Evolutionary conservation across 2,797 vertebrate genomes (phyloP).

Genomic region (Sternotherus odoratus): DNA sequence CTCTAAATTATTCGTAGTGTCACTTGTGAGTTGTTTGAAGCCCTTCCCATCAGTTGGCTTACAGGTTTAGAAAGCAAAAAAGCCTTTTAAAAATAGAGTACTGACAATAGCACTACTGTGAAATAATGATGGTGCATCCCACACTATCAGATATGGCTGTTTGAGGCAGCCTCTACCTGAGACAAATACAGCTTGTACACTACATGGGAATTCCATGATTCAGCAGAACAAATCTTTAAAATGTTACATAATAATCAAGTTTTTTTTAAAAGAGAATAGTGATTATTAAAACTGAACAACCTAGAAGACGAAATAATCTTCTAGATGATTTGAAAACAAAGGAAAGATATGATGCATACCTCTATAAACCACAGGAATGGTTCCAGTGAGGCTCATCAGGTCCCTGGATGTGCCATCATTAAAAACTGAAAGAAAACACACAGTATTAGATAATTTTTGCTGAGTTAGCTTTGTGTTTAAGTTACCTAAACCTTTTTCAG

Average conservation of each 20-base stretch:
- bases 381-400: constrained; percentile 96
- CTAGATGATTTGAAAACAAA: neutral
- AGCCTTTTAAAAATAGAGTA: neutral
- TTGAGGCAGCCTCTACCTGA: too few relatives aligned
- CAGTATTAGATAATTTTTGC: neutral
- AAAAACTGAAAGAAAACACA: constrained; percentile 88
- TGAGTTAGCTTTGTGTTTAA: neutral
- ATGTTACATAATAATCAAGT: neutral
- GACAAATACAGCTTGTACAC: neutral
- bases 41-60: neutral
- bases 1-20: neutral
- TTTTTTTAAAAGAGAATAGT: neutral
- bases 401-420: constrained; percentile 95
- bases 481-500: neutral
- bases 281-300: fast-evolving
- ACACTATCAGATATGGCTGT: too few relatives aligned
- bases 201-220: neutral
- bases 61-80: neutral
- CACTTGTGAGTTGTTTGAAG: neutral
- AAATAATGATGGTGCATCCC: too few relatives aligned
- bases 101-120: neutral
- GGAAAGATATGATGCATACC: constrained; percentile 78
- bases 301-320: neutral
- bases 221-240: neutral
- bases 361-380: constrained; percentile 96